These are phyloP conservation scores for Diaprepes abbreviatus DNA, from an alignment of 2,888 invertebrate genomes.

Conservation along the genomic window DNA sequence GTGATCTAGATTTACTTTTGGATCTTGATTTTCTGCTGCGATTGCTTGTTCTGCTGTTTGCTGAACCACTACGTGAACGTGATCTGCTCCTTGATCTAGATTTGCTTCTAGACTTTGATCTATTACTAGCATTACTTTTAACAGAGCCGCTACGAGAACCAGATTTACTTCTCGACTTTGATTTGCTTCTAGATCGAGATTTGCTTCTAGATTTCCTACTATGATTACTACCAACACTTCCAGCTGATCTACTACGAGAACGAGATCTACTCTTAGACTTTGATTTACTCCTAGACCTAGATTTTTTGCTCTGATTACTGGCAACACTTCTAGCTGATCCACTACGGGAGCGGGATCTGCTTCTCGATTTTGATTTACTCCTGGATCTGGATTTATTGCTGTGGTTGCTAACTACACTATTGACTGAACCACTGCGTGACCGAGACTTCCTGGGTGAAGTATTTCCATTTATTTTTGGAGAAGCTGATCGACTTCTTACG, in stretches of 20 bases:
- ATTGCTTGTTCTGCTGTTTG: slow-evolving; percentile 19
- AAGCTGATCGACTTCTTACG: slow-evolving; percentile 18
- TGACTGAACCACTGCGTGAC: slow-evolving; percentile 51
- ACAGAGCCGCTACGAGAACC: slow-evolving; percentile 56
- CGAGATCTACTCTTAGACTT: slow-evolving; percentile 58
- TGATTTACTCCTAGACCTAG: slow-evolving; percentile 25
- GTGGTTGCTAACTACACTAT: slow-evolving; percentile 35
- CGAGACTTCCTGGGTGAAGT: slow-evolving; percentile 15
- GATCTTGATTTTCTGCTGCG: too few relatives aligned
- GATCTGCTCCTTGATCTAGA: slow-evolving; percentile 43
- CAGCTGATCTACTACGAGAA: slow-evolving; percentile 52
- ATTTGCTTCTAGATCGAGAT: slow-evolving; percentile 58
- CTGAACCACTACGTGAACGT: slow-evolving; percentile 31
- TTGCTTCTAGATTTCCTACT: slow-evolving; percentile 50
- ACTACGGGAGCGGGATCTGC: slow-evolving; percentile 29
- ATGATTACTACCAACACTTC: slow-evolving; percentile 58
- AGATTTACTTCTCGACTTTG: slow-evolving; percentile 59
- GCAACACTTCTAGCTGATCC: slow-evolving; percentile 38
- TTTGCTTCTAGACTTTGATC: slow-evolving; percentile 44
- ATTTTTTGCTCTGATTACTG: slow-evolving; percentile 21
- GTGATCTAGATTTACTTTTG: too few relatives aligned
- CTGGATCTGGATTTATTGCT: slow-evolving; percentile 54
- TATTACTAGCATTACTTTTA: slow-evolving; percentile 36
- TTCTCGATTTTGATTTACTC: slow-evolving; percentile 22
- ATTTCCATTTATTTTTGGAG: slow-evolving; percentile 28